Percentiles rank a stretch among this genome's conserved stretches.
phyloP scores from a whole-genome alignment of 2,797 vertebrate genomes.

The Forpus xanthops region DNA sequence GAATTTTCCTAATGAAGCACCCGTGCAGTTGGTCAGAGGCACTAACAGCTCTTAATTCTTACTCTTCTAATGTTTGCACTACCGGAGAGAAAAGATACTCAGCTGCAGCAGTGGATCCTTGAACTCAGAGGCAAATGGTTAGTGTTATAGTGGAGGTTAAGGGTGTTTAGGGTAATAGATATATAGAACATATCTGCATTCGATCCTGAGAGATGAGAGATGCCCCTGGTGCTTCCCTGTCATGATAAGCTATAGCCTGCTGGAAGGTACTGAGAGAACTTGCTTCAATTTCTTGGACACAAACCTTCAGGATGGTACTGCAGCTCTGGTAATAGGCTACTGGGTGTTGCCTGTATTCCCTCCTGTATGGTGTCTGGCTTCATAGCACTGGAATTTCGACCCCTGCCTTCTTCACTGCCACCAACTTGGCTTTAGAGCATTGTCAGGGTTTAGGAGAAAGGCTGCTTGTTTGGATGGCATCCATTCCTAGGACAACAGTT shows the following conservation, averaged over 20 bases:
- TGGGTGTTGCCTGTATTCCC: background rate
- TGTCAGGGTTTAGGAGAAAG: background rate
- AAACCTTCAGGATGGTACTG: background rate
- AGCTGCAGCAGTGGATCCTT: background rate
- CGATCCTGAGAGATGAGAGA: background rate
- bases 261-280: background rate
- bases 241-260: background rate
- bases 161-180: background rate
- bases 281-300: background rate
- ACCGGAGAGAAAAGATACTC: background rate
- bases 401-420: background rate
- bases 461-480: background rate
- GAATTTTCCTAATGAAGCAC: background rate
- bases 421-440: background rate
- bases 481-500: background rate
- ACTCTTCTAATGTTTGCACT: background rate
- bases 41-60: background rate
- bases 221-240: background rate
- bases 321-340: background rate
- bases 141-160: background rate
- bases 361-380: background rate
- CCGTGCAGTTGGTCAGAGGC: background rate
- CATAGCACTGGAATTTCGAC: background rate
- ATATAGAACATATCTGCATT: background rate
- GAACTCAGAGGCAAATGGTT: background rate